Base-by-base conservation (phyloP, 2,888 invertebrate species). In the Seladonia tumulorum region DNA sequence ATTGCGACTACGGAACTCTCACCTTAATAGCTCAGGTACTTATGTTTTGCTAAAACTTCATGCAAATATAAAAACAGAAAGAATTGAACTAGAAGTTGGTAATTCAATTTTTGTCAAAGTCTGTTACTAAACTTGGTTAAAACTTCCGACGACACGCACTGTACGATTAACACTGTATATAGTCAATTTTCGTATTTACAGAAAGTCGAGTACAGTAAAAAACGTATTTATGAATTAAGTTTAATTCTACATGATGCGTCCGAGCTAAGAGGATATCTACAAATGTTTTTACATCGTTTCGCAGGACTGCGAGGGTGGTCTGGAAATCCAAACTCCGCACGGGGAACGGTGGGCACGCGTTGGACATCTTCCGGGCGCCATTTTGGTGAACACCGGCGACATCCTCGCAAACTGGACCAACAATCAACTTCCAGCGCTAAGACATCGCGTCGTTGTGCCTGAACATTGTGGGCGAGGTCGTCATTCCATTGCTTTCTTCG, bases 401-500 rank as follows among this genome's bases (percentile, higher is more conserved):
- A 96, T 97, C 77, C 95, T 98, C 80, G 97, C 97, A 35, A 95
- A 96, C 71, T 98, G 97, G 98, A 98, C 98, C 7, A 96, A 96
- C 76, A 97, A 97, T 88, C 95, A 96, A 77, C 96, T 97, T 82
- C 96, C 97, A 35, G 97, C 98, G 79, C 96, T 97, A 92, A 96
- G 96, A 94, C 97, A 97, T 94, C 97, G 97, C 66, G 97, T 97
- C 14, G 96, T 97, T 22, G 96, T 97, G 5, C 97, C 97, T 0
- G 95, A 96, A 22, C 96, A 97, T 45, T 96, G 96, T 86, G 96
- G 96, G 0, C 96, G 96, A 87, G 96, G 97, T 5, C 96, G 97
- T n/a, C 97, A 97, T 95, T 97, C 97, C 90, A 96, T 97, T 87
- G 97, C 97, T 47, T 97, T 97, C 95, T 97, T 97, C 95, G 97